Conservation (phyloP, 2,888 invertebrate species). For the Endotricha flammealis region DNA sequence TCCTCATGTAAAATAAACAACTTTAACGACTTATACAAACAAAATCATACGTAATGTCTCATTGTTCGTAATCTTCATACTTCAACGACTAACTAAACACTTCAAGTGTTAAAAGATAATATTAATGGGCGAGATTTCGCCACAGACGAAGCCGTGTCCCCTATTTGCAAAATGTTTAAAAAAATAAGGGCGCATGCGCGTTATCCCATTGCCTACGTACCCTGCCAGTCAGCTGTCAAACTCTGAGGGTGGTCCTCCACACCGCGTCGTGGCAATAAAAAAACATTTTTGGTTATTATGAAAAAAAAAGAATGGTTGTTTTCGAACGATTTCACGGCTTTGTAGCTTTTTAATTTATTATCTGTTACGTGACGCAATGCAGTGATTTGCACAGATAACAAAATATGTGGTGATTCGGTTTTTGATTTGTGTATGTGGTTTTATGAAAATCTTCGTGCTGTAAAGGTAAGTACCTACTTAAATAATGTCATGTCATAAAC, state of each 20-base stretch:
- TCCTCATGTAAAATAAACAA: no score
- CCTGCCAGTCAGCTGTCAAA: slow-evolving; percentile 56
- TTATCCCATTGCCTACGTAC: slow-evolving; percentile 19
- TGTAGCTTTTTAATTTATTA: neutral
- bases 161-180: slow-evolving; percentile 21
- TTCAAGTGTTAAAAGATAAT: slow-evolving; percentile 7
- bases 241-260: slow-evolving; percentile 31
- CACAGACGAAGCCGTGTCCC: slow-evolving; percentile 22
- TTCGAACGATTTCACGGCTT: neutral
- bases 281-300: slow-evolving; percentile 12
- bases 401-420: neutral
- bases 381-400: neutral
- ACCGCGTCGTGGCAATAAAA: slow-evolving; percentile 12
- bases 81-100: neutral
- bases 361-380: slow-evolving; percentile 1
- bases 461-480: neutral
- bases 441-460: neutral
- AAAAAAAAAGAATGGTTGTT: neutral
- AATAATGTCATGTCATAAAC: no score
- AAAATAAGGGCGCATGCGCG: slow-evolving; percentile 43
- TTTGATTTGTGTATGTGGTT: neutral
- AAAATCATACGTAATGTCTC: no score
- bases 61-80: no score
- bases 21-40: no score
- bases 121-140: slow-evolving; percentile 13